Base-by-base conservation (phyloP, 2,113 vertebrate species). In the Cephalopholis sonnerati region DNA sequence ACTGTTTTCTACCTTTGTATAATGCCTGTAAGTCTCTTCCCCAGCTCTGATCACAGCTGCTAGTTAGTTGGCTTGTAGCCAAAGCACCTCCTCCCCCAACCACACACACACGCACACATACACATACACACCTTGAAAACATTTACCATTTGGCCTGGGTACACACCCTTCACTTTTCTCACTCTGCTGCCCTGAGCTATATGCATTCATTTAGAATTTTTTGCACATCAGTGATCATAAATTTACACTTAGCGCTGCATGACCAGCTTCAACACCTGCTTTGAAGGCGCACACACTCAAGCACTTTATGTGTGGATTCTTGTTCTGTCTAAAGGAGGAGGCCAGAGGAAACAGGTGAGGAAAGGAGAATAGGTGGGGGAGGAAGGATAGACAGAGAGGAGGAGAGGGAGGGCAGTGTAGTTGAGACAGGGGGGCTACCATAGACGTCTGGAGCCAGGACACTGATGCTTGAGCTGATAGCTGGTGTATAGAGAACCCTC, bases 371-470 rank as follows among this genome's bases (percentile, higher is more conserved):
- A 48, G 69, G 79, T 53, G 20, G 25, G 44, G 64, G 25, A 65
- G 25, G 32, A 24, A 57, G 41, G 67, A 80, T 2, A 73, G 74
- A 67, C 1, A 69, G 53, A 74, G 69, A 74, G 51, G n/a, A 44
- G 55, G 58, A 3, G 10, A 67, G 61, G 83, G 66, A 71, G 82
- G 74, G 86, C 41, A 16, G 65, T 46, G 73, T 71, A 48, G 70
- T 22, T 82, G 79, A 68, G 66, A 66, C 12, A 27, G 76, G 83
- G 44, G 87, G 74, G 74, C 77, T 81, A 61, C 75, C 65, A 83
- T 77, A 92, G 91, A 90, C 63, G 76, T 85, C 91, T 93, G 93
- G 93, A 94, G 93, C 93, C 93, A 92, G 86, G 88, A 92, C 90
- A 91, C 71, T 91, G 93, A 93, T 94, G 88, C 83, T 83, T 58